Conservation (phyloP, 1,140 invertebrate genomes). For the Drosophila lini region DNA sequence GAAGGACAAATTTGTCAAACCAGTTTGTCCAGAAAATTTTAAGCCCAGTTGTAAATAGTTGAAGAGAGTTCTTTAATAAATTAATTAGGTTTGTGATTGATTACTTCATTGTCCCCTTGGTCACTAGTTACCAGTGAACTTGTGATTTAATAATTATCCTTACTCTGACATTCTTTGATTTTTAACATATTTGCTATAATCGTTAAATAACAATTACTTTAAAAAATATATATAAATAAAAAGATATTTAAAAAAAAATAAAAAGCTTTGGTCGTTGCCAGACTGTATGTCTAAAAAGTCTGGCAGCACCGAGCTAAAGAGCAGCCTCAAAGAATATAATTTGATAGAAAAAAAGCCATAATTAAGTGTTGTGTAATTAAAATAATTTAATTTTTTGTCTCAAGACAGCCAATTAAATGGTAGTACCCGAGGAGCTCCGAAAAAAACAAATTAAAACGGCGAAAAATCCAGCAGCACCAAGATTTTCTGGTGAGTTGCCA, state of each 20-base stretch:
- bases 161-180: background rate
- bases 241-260: no score
- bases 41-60: slow-evolving; percentile 47
- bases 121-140: background rate
- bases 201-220: background rate
- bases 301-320: slow-evolving; percentile 1
- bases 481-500: slow-evolving; percentile 23
- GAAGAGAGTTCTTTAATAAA: background rate
- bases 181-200: background rate
- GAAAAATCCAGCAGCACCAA: slow-evolving; percentile 6
- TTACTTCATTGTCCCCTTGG: background rate
- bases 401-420: slow-evolving; percentile 34
- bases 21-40: slow-evolving; percentile 48
- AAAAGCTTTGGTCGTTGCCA: background rate
- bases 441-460: slow-evolving; percentile 8
- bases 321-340: background rate
- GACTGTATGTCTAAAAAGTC: background rate
- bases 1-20: background rate
- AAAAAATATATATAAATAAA: background rate
- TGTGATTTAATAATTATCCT: background rate
- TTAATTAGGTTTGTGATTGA: background rate
- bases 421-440: slow-evolving; percentile 4
- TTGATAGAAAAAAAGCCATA: background rate
- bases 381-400: slow-evolving; percentile 1
- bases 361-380: slow-evolving; percentile 9